Evolutionary conservation across 2,113 vertebrate genomes (phyloP).

Genomic region (Daphoenositta chrysoptera): DNA sequence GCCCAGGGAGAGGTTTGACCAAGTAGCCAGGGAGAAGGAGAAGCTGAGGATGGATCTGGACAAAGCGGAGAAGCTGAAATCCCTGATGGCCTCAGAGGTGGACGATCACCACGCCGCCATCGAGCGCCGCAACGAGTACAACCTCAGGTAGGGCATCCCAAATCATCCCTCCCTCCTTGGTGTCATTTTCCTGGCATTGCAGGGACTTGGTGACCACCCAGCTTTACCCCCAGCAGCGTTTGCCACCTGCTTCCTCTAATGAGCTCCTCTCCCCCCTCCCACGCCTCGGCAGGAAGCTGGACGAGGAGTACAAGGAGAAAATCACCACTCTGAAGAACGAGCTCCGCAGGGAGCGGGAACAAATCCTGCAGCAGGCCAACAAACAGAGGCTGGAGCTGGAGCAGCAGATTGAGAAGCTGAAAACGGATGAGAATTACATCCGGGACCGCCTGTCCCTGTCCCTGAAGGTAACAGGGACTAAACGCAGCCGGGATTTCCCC

Average conservation of each 20-base stretch:
- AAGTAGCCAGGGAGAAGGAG: slow-evolving; percentile 86
- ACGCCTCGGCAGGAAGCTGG: slow-evolving; percentile 80
- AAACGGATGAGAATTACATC: slow-evolving; percentile 82
- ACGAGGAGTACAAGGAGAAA: slow-evolving; percentile 88
- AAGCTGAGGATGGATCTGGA: slow-evolving; percentile 88
- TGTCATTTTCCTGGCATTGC: rapidly evolving
- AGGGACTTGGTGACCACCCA: rapidly evolving
- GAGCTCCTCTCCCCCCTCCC: rapidly evolving
- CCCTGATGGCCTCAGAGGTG: slow-evolving; percentile 87
- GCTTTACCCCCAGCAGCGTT: rapidly evolving
- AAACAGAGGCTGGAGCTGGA: slow-evolving; percentile 85
- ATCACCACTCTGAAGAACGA: slow-evolving; percentile 74
- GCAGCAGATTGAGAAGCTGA: slow-evolving; percentile 83
- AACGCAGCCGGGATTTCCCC: rapidly evolving
- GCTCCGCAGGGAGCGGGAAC: slow-evolving; percentile 84
- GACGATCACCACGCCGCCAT: slow-evolving; percentile 91
- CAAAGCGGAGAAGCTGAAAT: slow-evolving; percentile 88
- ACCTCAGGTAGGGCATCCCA: slow-evolving; percentile 76
- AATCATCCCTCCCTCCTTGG: rapidly evolving
- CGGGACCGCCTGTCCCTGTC: slow-evolving; percentile 85
- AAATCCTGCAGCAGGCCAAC: slow-evolving; percentile 83
- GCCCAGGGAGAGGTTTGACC: slow-evolving; percentile 84
- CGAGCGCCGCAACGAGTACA: slow-evolving; percentile 85
- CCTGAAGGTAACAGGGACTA: slow-evolving; percentile 76
- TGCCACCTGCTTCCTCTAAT: rapidly evolving